Evolutionary conservation across 2,113 vertebrate species (phyloP).

Genomic region (Eira barbara): DNA sequence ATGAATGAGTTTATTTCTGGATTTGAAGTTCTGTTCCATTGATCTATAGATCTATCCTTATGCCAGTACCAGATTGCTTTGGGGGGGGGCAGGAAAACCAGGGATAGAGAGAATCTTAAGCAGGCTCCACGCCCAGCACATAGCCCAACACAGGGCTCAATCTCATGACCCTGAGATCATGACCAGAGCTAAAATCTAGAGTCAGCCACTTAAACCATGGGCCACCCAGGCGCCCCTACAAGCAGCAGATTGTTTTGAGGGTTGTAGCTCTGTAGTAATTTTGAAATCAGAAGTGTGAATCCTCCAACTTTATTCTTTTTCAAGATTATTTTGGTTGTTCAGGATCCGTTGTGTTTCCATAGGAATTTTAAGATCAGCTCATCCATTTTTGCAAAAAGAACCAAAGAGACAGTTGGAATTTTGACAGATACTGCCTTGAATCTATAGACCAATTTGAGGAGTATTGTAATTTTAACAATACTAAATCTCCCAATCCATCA

Average conservation of each 20-base stretch:
- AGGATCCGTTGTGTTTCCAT: neutral
- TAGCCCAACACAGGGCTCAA: neutral
- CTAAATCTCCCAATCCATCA: neutral
- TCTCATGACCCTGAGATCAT: neutral
- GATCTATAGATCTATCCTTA: neutral
- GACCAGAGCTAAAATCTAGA: neutral
- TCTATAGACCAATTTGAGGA: neutral
- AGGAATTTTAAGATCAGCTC: neutral
- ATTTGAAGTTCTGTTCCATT: neutral
- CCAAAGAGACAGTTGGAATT: neutral
- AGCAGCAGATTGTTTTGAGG: neutral
- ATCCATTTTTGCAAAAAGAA: neutral
- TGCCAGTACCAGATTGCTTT: neutral
- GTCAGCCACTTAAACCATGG: neutral
- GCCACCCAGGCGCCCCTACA: neutral
- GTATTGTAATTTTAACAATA: neutral
- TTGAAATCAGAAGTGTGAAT: neutral
- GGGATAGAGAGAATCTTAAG: neutral
- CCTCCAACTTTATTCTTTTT: neutral
- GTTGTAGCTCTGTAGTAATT: neutral
- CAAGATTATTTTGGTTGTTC: neutral
- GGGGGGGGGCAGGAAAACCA: neutral
- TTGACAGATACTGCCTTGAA: neutral
- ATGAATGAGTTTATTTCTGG: neutral
- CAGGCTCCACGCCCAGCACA: neutral